Conservation (phyloP, 2,113 vertebrate species). For the Mola mola region DNA sequence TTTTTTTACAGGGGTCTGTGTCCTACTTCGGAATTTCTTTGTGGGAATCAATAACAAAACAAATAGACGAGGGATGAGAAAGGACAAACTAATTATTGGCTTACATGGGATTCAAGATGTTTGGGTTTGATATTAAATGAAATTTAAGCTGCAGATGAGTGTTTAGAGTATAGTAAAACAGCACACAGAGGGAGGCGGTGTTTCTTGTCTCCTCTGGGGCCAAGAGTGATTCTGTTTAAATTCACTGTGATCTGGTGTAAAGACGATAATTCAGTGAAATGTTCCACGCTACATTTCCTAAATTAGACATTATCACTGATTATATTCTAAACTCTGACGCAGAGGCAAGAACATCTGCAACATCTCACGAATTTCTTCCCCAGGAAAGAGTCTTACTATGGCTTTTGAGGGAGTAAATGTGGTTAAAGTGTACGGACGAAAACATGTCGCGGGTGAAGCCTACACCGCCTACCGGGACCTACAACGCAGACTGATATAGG, state of each 20-base stretch:
- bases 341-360: conserved; percentile 73
- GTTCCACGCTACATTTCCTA: conserved; percentile 73
- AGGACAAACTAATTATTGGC: not conserved
- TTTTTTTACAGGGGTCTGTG: conserved; percentile 37
- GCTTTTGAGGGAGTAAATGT: conserved; percentile 26
- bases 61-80: conserved; percentile 23
- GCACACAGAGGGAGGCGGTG: not conserved
- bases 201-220: conserved; percentile 25
- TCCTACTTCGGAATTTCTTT: conserved; percentile 13
- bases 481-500: conserved; percentile 37
- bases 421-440: not conserved
- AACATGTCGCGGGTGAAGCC: conserved; percentile 19
- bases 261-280: conserved; percentile 73
- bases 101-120: not conserved
- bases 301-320: conserved; percentile 76
- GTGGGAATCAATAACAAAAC: conserved; percentile 23
- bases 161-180: conserved; percentile 11
- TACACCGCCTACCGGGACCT: conserved; percentile 6
- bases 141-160: conserved; percentile 25
- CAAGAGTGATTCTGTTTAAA: conserved; percentile 62
- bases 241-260: conserved; percentile 53
- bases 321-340: conserved; percentile 71
- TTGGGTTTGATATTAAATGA: conserved; percentile 18
- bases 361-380: conserved; percentile 50
- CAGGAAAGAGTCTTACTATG: conserved; percentile 15